A percentile compares a stretch with the other conserved stretches of the same genome.
phyloP scores from a whole-genome alignment of 2,797 vertebrate genomes.

The Otolemur crassicaudatus region DNA sequence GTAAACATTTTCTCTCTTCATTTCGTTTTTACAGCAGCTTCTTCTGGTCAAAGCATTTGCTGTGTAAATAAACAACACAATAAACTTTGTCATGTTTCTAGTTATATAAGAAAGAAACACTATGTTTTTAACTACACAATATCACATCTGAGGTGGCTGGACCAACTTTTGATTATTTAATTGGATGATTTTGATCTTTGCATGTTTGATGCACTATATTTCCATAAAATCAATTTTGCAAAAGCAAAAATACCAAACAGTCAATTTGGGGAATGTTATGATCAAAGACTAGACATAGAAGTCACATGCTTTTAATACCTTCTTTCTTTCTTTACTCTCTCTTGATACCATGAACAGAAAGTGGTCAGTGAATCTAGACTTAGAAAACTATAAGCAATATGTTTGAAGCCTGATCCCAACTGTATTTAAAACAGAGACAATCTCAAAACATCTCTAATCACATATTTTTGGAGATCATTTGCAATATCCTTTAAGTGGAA shows the following conservation, averaged over 20 bases:
- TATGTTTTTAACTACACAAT: neutral
- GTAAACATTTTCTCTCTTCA: neutral
- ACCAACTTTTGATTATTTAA: conserved; percentile 11
- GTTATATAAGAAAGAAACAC: neutral
- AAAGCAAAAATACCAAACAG: neutral
- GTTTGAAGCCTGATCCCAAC: neutral
- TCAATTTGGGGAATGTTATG: neutral
- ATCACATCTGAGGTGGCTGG: too few species aligned
- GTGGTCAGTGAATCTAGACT: neutral
- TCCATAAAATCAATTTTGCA: neutral
- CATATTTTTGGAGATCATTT: neutral
- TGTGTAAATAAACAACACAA: neutral
- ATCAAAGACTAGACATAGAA: neutral
- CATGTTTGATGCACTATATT: neutral
- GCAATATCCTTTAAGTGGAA: neutral
- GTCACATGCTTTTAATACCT: neutral
- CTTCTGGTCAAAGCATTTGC: neutral
- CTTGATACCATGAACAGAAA: neutral
- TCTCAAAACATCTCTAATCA: neutral
- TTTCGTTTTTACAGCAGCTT: neutral
- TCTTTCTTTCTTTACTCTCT: neutral
- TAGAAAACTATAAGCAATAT: too few species aligned
- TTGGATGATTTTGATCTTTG: neutral
- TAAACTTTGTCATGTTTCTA: neutral
- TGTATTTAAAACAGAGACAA: neutral